These are phyloP conservation scores for Orchestes rusci DNA, from an alignment of 2,888 invertebrate genomes.

Conservation along the genomic window DNA sequence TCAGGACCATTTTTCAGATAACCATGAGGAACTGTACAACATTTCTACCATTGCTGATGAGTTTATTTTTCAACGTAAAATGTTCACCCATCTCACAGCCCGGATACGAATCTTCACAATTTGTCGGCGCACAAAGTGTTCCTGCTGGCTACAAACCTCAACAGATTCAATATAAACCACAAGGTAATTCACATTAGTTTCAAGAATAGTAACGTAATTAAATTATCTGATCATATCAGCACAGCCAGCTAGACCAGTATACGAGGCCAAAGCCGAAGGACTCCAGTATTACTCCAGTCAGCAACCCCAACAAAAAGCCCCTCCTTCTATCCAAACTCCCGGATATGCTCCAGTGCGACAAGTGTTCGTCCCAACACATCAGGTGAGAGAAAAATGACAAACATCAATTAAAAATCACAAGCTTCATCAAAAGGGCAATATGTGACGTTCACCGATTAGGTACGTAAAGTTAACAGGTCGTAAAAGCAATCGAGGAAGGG, in stretches of 20 bases:
- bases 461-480: no score
- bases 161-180: constrained; percentile 18
- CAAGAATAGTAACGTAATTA: not conserved
- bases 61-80: constrained; percentile 26
- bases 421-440: not conserved
- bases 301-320: constrained; percentile 31
- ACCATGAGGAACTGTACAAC: constrained; percentile 26
- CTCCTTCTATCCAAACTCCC: constrained; percentile 13
- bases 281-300: constrained; percentile 44
- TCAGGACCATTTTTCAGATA: not conserved
- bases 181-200: not conserved
- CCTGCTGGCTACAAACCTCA: constrained; percentile 27
- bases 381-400: constrained; percentile 40
- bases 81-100: constrained; percentile 33
- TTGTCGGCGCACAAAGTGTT: constrained; percentile 28
- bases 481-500: no score
- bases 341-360: constrained; percentile 38
- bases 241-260: constrained; percentile 28
- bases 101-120: constrained; percentile 30
- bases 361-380: constrained; percentile 44
- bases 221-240: no score
- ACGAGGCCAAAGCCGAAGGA: constrained; percentile 29
- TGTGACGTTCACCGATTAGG: not conserved
- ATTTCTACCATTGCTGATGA: constrained; percentile 24
- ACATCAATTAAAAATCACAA: not conserved